These are phyloP conservation scores for Delia radicum DNA, from an alignment of 1,140 invertebrate genomes.

Conservation along the genomic window DNA sequence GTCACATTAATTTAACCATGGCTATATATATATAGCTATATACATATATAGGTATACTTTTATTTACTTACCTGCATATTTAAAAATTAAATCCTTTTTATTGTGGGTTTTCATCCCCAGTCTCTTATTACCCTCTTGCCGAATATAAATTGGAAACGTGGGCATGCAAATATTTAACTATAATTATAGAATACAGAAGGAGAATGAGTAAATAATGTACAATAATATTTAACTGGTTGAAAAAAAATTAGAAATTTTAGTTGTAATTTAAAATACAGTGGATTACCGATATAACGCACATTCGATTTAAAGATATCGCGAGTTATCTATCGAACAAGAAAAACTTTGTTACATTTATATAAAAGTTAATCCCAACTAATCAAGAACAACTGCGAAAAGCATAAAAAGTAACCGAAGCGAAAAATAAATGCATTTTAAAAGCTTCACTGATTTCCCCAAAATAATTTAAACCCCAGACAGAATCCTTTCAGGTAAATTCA, in stretches of 20 bases:
- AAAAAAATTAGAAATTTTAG: background rate
- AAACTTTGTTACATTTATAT: too few relatives aligned
- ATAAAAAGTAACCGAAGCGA: too few relatives aligned
- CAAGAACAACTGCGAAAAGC: too few relatives aligned
- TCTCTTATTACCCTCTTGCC: conserved; percentile 43
- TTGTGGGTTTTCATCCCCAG: conserved; percentile 55
- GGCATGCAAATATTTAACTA: conserved; percentile 17
- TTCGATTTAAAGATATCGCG: too few relatives aligned
- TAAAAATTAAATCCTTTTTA: conserved; percentile 52
- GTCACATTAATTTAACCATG: too few relatives aligned
- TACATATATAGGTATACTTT: background rate
- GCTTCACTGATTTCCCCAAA: too few relatives aligned
- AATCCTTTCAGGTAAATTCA: too few relatives aligned
- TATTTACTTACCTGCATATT: conserved; percentile 47
- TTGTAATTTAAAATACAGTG: background rate
- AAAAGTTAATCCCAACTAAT: too few relatives aligned
- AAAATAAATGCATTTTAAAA: too few relatives aligned
- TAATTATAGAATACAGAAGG: conserved; percentile 2
- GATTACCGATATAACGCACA: too few relatives aligned
- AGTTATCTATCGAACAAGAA: too few relatives aligned
- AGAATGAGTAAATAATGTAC: background rate
- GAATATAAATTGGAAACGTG: conserved; percentile 13
- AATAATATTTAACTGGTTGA: background rate
- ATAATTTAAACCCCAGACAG: too few relatives aligned
- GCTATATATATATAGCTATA: background rate